Base-by-base conservation (phyloP, 2,113 vertebrate genomes). In the Blennius ocellaris region DNA sequence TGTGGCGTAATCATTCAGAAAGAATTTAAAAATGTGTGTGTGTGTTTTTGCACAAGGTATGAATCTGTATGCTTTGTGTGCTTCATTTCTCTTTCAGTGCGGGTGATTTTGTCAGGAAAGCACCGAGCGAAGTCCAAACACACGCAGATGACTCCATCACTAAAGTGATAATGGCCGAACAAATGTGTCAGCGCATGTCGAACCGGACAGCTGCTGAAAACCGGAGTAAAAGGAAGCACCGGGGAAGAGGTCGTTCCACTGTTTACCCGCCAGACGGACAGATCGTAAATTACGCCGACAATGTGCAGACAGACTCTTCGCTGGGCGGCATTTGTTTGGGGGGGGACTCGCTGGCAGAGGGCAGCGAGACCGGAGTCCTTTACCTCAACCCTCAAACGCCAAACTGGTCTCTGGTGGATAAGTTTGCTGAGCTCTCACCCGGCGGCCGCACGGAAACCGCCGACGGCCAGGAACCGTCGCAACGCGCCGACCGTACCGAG, bases 301-400 rank as follows among this genome's bases (percentile, higher is more conserved):
- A 6, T 21, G 6, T 38, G 63, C 69, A 54, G 43, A 12, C 15
- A 1, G 57, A 38, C 12, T 55, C 55, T n/a, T 61, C 60, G 11
- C 44, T 64, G 51, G 63, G 38, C 0, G 45, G 40, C 1, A 37
- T 57, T 16, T 73, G 17, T 41, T 8, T 17, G 1, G 39, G 21
- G 36, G 38, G 55, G 48, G 59, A 30, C 8, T 21, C 50, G 12
- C 41, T 50, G 11, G 16, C 67, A 30, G 75, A 78, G 16, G 78
- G 63, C 39, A 36, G 10, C 12, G 78, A 87, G 7, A 30, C 40
- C 48, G 84, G 48, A 59, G 53, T 85, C 40, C 67, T 90, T 48
- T 91, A 84, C 78, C 68, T 89, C 12, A 85, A 92, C 48, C 86
- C 87, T 47, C 81, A 79, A 68, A 87, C 88, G 40, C 84, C 84